Evolutionary conservation across 2,888 invertebrate species (phyloP), one percentile per base, ranked within the genome.

Genomic region (Malthinus flaveolus): DNA sequence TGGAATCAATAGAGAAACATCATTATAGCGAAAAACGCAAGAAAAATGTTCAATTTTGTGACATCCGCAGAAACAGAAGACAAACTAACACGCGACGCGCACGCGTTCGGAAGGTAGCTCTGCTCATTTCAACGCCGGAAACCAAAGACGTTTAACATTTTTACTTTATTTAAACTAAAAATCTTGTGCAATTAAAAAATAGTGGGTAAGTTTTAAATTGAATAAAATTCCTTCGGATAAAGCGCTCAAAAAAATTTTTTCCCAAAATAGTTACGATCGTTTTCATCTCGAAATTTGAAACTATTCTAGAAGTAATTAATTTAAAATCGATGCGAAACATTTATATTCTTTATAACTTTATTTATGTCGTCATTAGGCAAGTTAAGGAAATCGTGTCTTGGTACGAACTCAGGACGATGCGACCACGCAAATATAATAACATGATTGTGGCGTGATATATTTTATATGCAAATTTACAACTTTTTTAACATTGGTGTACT

Each of bases 371-470:
- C 72, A 73, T 73, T 73, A 71, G 66, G 62, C 66, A 62, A 71
- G 68, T 66, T 73, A 71, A 71, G 74, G 72, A 75, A 72, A 75
- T 66, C 73, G 75, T 73, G 73, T 74, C 76, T 73, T 76, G 76
- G 76, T 77, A 77, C 76, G 74, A 68, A 53, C 67, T 65, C 67
- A 66, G 67, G 72, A 74, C 72, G 70, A 72, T 70, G 70, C 68
- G 72, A 73, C 76, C 75, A 75, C 76, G 75, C 76, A 72, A 77
- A 75, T 76, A 76, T 76, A 73, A 76, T 76, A 75, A 73, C 74
- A 70, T 72, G 73, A 75, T 74, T 73, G 71, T 72, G 67, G 69
- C 72, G 71, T 75, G 74, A 75, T 75, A 23, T 23, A 23, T 23
- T 23, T 23, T 23, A 74, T 74, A 75, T 73, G 73, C 44, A 52